Base-by-base conservation (phyloP, 92 coral and sea anemone species). In the Meandrina meandrites region DNA sequence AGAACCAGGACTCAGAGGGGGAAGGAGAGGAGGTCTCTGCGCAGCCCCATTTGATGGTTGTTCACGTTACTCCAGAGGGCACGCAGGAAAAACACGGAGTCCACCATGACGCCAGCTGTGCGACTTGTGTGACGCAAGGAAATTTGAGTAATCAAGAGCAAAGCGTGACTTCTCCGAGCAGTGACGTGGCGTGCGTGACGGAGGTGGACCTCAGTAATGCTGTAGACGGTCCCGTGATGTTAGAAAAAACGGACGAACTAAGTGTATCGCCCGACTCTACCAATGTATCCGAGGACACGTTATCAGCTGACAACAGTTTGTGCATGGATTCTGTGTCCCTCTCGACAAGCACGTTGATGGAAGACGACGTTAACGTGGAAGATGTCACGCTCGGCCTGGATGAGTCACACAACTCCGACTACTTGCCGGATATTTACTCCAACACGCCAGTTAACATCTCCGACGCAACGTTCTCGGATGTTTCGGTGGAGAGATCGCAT, bases 391-490 rank as follows among this genome's bases (percentile, higher is more conserved):
- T 56, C 18, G 73, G 80, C 37, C 62, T 37, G 32, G 91, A 84
- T 13, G 86, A 87, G 45, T 60, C 68, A 24, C 30, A 28, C 88
- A 68, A 79, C 45, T 40, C 89, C 40, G 87, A 87, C 51, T 83
- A 85, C 79, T 76, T 87, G n/a, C 95, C 95, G 19, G 81, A 84
- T 32, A 82, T 94, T 69, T 94, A 94, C 80, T 94, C 98, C 30
- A 86, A 88, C 76, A 85, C 88, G 11, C 90, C 95, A 30, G 85
- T 93, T 22, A 89, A 91, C 85, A 79, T 94, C 56, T 94, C 96
- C 47, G 98, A 94, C 79, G 85, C 90, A 27, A 90, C 94, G 18
- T 91, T 94, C 51, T 94, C 98, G 21, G 94, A 91, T 57, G 89
- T 76, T 14, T 94, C 98, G 13, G 54, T 89, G 37, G 98, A 94